A percentile compares a stretch with the other conserved stretches of the same genome.
These are phyloP conservation scores for Argyrosomus japonicus DNA, from an alignment of 2,113 vertebrate genomes.

Conservation along the genomic window DNA sequence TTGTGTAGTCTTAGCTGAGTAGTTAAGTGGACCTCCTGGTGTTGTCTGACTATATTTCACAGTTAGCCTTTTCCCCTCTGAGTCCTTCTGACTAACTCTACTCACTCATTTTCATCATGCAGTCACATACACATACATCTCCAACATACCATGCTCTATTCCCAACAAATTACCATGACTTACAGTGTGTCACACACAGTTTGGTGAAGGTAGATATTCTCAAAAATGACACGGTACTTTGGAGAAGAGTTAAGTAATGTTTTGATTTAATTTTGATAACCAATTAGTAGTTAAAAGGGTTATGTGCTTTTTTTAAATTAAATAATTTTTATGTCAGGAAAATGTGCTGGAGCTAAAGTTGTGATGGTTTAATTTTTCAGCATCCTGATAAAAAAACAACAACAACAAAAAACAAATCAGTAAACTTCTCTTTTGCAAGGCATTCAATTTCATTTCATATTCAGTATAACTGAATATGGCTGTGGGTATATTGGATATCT, in stretches of 20 bases:
- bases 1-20: not conserved
- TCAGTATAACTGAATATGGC: not conserved
- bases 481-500: not conserved
- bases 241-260: not conserved
- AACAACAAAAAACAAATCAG: accelerated
- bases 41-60: not conserved
- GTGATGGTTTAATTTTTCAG: not conserved
- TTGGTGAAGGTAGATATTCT: not conserved
- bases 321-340: not conserved
- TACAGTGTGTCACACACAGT: not conserved
- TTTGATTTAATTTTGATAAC: not conserved
- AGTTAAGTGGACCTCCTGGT: not conserved
- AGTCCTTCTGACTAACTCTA: not conserved
- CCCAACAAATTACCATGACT: too few species aligned
- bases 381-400: not conserved
- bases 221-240: not conserved
- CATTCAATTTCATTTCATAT: not conserved
- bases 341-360: not conserved
- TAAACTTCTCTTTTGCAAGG: not conserved
- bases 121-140: not conserved
- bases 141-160: not conserved
- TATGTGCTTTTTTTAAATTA: not conserved
- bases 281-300: not conserved
- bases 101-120: not conserved
- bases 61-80: not conserved